These are phyloP conservation scores for Triplophysa rosa DNA, from an alignment of 2,113 vertebrate genomes.

Conservation along the genomic window DNA sequence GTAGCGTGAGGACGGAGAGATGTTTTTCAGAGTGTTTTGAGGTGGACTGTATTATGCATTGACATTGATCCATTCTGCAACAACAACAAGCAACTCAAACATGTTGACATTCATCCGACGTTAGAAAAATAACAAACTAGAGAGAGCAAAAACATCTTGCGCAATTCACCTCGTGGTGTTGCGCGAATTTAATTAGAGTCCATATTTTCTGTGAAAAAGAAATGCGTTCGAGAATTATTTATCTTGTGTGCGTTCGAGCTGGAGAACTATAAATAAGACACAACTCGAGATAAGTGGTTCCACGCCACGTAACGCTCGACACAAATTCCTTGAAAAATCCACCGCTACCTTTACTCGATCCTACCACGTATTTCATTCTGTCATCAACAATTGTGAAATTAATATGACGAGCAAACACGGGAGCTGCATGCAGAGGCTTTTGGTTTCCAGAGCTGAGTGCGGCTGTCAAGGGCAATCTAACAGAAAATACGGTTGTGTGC, in stretches of 20 bases:
- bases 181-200: constrained; percentile 25
- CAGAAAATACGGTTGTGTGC: constrained; percentile 32
- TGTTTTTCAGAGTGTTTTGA: constrained; percentile 26
- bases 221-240: constrained; percentile 23
- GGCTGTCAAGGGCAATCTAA: constrained; percentile 60
- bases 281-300: constrained; percentile 3
- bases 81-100: constrained; percentile 36
- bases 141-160: background rate
- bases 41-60: constrained; percentile 38
- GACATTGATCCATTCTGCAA: constrained; percentile 28
- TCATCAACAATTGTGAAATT: constrained; percentile 64
- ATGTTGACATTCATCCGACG: constrained; percentile 36
- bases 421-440: constrained; percentile 57
- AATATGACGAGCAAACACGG: constrained; percentile 61
- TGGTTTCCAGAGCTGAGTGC: constrained; percentile 58
- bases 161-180: background rate
- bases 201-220: constrained; percentile 18
- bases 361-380: constrained; percentile 54
- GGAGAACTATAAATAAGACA: constrained; percentile 28
- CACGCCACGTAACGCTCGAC: constrained; percentile 14
- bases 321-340: constrained; percentile 23
- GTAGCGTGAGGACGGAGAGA: constrained; percentile 1
- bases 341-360: constrained; percentile 43
- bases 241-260: background rate
- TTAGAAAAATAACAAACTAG: constrained; percentile 4